Base-by-base conservation (phyloP, 1,140 invertebrate genomes). In the Tetraneura akinire region DNA sequence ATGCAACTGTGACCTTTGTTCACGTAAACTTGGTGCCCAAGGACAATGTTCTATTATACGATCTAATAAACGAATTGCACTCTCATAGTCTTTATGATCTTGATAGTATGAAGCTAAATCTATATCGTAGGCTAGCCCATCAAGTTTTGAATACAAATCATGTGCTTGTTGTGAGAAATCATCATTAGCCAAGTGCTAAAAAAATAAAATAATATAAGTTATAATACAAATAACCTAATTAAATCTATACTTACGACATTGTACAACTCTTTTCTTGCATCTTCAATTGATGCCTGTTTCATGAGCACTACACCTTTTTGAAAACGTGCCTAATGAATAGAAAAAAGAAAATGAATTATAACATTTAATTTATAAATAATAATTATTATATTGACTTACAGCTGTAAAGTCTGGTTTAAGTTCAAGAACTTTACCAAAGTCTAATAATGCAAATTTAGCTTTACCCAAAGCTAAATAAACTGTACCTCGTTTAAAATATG, bases 391-490 rank as follows among this genome's bases (percentile, higher is more conserved):
- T 57, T 26, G 21, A 81, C 64, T 87, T 85, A 90, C 90, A 32
- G 95, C 90, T 81, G 90, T 92, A 86, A 99, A 99, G 86, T 99
- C 97, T 70, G 94, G 92, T 85, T 98, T 98, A 16, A 99, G 86
- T 84, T 97, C 92, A 68, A 99, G 86, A 18, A 98, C 96, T 87
- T 90, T 91, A 84, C 94, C 92, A 83, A 99, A 92, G 88, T 99
- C 98, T 83, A 92, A 90, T 16, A 99, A 87, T 11, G 97, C 98
- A 84, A 96, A 93, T 84, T 96, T 97, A 0, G 97, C 93, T 89
- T 98, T 98, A 45, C 96, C 96, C 82, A 98, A 88, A 13, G 97
- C 98, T 85, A 99, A 89, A 86, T 96, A 98, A 1, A 98, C 96
- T 11, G 97, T 99, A 16, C 97, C 97, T 84, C 98, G 89, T 85